A percentile compares a stretch with the other conserved stretches of the same genome.
Conservation (phyloP, 37 sponge, comb jelly and placozoan genomes). For the Halisarca cf. caerulea region DNA sequence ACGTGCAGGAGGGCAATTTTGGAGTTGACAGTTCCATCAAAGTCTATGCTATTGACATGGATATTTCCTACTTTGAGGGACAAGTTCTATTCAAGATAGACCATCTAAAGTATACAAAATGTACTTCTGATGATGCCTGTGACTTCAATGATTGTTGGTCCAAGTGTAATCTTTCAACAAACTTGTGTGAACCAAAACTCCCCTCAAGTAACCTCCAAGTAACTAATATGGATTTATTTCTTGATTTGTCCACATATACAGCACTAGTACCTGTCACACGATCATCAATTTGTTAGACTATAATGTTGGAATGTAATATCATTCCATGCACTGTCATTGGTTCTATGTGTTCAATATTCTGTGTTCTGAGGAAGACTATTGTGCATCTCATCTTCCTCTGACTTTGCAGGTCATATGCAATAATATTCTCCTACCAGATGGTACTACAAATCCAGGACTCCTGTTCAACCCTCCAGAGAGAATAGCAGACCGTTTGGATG, state of each 20-base stretch:
- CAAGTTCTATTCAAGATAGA: background rate
- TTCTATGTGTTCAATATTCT: too few relatives aligned
- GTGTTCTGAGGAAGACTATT: too few relatives aligned
- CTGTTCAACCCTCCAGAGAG: background rate
- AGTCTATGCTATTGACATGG: conserved; percentile 57
- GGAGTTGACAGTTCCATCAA: conserved; percentile 37
- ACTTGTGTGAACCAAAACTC: conserved; percentile 39
- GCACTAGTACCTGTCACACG: too few relatives aligned
- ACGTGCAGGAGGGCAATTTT: conserved; percentile 63
- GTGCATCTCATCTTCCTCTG: too few relatives aligned
- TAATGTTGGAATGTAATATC: too few relatives aligned
- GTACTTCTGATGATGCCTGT: conserved; percentile 36
- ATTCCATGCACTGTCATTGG: too few relatives aligned
- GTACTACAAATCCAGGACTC: background rate
- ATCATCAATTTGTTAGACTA: too few relatives aligned
- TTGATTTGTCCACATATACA: too few relatives aligned
- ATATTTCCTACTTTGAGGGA: conserved; percentile 48
- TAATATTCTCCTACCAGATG: background rate
- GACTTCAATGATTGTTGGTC: conserved; percentile 20
- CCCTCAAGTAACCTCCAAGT: conserved; percentile 9
- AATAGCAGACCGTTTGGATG: background rate
- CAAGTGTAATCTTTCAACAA: conserved; percentile 4
- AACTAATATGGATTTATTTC: background rate
- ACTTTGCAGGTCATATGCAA: background rate
- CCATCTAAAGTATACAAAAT: conserved; percentile 25